phyloP scores from a whole-genome alignment of 1,140 invertebrate genomes.

The Prorops nasuta region DNA sequence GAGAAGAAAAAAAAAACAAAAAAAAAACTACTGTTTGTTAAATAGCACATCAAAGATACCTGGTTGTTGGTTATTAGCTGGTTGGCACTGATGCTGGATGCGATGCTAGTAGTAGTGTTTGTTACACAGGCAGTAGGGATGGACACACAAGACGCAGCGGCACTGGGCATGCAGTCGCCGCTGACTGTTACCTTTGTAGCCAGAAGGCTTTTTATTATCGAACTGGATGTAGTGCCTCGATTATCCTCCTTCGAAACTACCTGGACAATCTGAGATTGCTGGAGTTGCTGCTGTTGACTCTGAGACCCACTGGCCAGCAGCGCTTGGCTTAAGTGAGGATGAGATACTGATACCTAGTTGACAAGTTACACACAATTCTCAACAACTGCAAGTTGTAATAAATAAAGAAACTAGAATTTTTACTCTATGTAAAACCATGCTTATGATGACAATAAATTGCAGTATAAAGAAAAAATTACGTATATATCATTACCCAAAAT shows the following conservation, averaged over 20 bases:
- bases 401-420: too few species aligned
- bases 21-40: neutral
- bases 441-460: neutral
- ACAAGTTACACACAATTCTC: constrained; percentile 19
- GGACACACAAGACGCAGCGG: constrained; percentile 54
- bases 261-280: constrained; percentile 37
- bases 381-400: constrained; percentile 4
- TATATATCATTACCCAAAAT: too few species aligned
- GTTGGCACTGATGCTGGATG: constrained; percentile 58
- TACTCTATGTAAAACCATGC: constrained; percentile 3
- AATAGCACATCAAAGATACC: constrained; percentile 46
- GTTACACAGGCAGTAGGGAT: constrained; percentile 55
- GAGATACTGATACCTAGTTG: constrained; percentile 59
- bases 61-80: constrained; percentile 57
- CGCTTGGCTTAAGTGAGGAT: constrained; percentile 65
- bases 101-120: constrained; percentile 56
- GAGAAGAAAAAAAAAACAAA: constrained; percentile 6
- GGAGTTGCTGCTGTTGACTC: constrained; percentile 29
- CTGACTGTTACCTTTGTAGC: constrained; percentile 77
- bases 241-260: constrained; percentile 50
- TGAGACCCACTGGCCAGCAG: constrained; percentile 57
- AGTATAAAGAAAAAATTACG: too few species aligned
- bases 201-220: constrained; percentile 81
- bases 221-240: constrained; percentile 56
- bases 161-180: constrained; percentile 61